Evolutionary conservation across 2,888 invertebrate genomes (phyloP).

Genomic region (Dicyrtoma fusca): DNA sequence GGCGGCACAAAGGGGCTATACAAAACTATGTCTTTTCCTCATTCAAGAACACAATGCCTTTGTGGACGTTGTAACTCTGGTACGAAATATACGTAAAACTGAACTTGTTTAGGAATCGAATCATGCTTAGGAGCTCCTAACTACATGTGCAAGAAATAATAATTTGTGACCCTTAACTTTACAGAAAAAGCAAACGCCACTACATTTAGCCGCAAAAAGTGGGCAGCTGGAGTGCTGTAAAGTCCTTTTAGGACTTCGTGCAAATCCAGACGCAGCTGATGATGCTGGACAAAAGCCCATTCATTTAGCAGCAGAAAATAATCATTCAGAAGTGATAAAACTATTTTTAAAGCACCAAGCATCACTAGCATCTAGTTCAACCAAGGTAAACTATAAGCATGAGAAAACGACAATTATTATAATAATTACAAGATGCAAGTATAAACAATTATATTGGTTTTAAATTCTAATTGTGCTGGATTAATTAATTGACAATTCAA

Average conservation of each 20-base stretch:
- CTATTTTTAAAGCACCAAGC: slow-evolving; percentile 94
- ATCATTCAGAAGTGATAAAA: slow-evolving; percentile 97
- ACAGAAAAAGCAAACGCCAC: slow-evolving; percentile 91
- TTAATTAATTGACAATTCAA: background rate
- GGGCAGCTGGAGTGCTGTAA: slow-evolving; percentile 96
- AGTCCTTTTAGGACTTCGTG: slow-evolving; percentile 85
- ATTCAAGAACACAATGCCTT: slow-evolving; percentile 94
- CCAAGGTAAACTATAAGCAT: slow-evolving; percentile 71
- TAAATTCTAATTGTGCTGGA: slow-evolving; percentile 1
- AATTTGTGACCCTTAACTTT: slow-evolving; percentile 27
- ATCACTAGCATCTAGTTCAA: slow-evolving; percentile 91
- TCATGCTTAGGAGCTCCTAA: background rate
- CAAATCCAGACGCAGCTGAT: slow-evolving; percentile 94
- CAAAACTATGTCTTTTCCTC: slow-evolving; percentile 84
- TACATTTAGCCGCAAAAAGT: slow-evolving; percentile 94
- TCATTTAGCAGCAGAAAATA: slow-evolving; percentile 96
- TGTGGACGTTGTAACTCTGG: slow-evolving; percentile 90
- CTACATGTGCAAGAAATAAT: background rate
- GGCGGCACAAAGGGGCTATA: slow-evolving; percentile 95
- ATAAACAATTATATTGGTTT: no score
- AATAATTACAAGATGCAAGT: no score
- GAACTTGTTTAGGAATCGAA: background rate
- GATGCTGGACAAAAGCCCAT: slow-evolving; percentile 96
- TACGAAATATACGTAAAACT: no score
- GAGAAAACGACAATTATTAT: no score